A percentile compares a stretch with the other conserved stretches of the same genome.
Evolutionary conservation across 92 coral and sea anemone species (phyloP).

Genomic region (Actinernus sp.): DNA sequence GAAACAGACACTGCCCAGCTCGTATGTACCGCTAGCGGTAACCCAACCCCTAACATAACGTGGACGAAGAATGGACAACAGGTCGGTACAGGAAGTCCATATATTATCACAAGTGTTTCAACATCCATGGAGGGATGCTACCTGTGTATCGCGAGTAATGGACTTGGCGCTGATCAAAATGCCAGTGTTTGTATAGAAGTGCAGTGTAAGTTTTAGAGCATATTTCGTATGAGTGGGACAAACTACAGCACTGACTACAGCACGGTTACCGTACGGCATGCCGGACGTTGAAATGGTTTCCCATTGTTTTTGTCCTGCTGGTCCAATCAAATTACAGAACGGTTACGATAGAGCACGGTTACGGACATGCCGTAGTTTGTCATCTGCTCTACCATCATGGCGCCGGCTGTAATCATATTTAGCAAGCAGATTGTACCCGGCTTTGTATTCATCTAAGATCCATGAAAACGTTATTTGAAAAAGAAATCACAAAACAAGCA

Average conservation of each 20-base stretch:
- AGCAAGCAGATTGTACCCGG: too few relatives aligned
- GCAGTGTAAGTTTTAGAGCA: neutral
- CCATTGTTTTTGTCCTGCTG: neutral
- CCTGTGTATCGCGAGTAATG: neutral
- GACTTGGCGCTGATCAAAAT: neutral
- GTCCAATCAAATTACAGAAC: too few relatives aligned
- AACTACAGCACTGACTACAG: too few relatives aligned
- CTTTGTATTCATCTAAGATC: too few relatives aligned
- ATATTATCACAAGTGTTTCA: neutral
- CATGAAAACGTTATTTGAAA: too few relatives aligned
- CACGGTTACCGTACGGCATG: too few relatives aligned
- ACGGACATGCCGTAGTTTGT: too few relatives aligned
- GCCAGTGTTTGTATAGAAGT: neutral
- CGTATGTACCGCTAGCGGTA: conserved; percentile 24
- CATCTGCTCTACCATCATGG: too few relatives aligned
- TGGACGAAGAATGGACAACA: conserved; percentile 5
- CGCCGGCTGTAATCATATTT: too few relatives aligned
- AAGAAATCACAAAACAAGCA: too few relatives aligned
- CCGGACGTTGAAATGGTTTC: too few relatives aligned
- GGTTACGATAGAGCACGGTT: too few relatives aligned
- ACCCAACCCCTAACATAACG: conserved; percentile 27
- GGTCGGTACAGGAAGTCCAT: neutral
- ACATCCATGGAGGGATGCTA: neutral
- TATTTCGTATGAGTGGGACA: neutral
- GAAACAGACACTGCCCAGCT: conserved; percentile 16